phyloP scores from a whole-genome alignment of 2,113 vertebrate species.

The Nycticebus coucang region DNA sequence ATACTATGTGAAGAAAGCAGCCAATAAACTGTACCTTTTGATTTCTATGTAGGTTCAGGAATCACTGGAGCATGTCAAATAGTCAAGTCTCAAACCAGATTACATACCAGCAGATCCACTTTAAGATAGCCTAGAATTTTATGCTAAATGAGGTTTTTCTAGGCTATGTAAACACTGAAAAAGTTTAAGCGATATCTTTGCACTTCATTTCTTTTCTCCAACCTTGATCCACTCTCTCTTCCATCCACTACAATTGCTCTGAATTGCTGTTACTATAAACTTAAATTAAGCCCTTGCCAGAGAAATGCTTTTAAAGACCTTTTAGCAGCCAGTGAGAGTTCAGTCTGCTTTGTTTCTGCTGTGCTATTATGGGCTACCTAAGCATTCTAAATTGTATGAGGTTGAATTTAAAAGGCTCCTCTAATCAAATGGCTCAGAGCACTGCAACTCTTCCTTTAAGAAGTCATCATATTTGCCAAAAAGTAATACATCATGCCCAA shows the following conservation, averaged over 20 bases:
- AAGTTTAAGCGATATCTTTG: not conserved
- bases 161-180: not conserved
- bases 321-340: not conserved
- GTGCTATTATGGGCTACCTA: not conserved
- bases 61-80: not conserved
- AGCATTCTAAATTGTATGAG: not conserved
- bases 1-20: not conserved
- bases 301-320: not conserved
- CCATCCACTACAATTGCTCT: not conserved
- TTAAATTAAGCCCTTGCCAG: not conserved
- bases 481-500: not conserved
- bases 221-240: not conserved
- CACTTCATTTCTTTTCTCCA: conserved; percentile 7
- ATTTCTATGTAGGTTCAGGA: not conserved
- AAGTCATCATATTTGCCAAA: conserved; percentile 23
- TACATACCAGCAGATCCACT: not conserved
- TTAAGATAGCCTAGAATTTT: not conserved
- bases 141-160: not conserved
- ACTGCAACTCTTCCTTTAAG: not conserved
- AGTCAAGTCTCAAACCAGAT: not conserved
- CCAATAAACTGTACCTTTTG: not conserved
- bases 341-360: not conserved
- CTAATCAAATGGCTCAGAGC: conserved; percentile 30
- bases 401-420: conserved; percentile 1
- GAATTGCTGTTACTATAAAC: not conserved